Conservation (phyloP, 2,113 vertebrate species). For the Passer montanus region DNA sequence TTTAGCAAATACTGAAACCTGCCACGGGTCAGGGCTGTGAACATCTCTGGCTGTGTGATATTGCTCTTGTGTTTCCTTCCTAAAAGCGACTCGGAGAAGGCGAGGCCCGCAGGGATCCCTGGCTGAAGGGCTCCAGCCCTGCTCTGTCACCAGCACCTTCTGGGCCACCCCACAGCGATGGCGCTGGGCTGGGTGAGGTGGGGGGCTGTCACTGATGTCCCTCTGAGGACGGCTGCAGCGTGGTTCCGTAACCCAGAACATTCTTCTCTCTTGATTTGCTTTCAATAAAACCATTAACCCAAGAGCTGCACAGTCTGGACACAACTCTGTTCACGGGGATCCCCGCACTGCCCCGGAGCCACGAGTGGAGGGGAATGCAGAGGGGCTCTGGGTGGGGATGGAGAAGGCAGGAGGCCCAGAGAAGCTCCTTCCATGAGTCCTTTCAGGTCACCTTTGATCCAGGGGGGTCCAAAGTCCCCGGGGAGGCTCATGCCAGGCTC, state of each 20-base stretch:
- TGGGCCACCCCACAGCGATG: neutral
- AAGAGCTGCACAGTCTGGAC: neutral
- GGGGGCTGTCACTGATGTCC: neutral
- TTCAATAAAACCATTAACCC: conserved; percentile 20
- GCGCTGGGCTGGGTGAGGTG: rapidly evolving
- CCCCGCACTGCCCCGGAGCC: rapidly evolving
- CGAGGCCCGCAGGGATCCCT: neutral
- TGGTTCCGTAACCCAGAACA: neutral
- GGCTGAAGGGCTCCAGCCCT: neutral
- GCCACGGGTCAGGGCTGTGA: neutral
- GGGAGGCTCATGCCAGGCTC: neutral
- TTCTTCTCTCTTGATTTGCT: neutral
- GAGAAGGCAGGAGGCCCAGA: neutral
- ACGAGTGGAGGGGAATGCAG: neutral
- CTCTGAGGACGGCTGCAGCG: neutral
- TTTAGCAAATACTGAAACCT: neutral
- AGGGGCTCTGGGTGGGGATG: neutral
- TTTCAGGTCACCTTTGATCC: neutral
- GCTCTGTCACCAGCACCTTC: neutral
- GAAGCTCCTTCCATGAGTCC: neutral
- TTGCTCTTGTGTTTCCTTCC: neutral
- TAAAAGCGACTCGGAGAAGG: neutral
- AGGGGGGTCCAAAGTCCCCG: neutral
- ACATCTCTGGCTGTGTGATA: neutral
- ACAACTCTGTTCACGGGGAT: neutral